Evolutionary conservation across 2,888 invertebrate species (phyloP).

Genomic region (Lymantria dispar): DNA sequence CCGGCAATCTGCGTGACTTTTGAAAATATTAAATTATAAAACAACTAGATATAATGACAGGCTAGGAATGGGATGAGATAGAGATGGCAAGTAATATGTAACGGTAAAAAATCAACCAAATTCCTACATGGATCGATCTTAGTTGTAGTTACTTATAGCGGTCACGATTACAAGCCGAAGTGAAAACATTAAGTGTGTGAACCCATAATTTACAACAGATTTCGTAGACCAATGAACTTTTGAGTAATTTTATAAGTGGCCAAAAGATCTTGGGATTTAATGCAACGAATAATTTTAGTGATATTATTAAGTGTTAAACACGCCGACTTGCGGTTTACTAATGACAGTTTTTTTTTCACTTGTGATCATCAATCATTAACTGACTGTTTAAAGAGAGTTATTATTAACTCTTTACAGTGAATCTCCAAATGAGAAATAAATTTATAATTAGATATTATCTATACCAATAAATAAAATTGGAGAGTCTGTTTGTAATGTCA

Average conservation of each 20-base stretch:
- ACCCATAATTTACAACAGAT: constrained; percentile 76
- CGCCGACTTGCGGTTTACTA: constrained; percentile 60
- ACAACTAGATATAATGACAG: constrained; percentile 52
- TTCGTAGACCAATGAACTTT: constrained; percentile 73
- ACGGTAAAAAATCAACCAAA: constrained; percentile 64
- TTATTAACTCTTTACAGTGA: too few relatives aligned
- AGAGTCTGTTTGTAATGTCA: too few relatives aligned
- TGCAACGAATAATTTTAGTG: constrained; percentile 54
- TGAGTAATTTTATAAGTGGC: constrained; percentile 66
- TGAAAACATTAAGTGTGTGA: constrained; percentile 77
- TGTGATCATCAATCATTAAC: constrained; percentile 12
- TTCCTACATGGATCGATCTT: constrained; percentile 69
- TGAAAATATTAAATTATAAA: constrained; percentile 45
- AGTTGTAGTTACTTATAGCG: constrained; percentile 59
- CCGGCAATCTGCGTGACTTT: constrained; percentile 46
- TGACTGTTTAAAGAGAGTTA: background rate
- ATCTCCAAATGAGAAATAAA: too few relatives aligned
- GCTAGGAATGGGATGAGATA: constrained; percentile 47
- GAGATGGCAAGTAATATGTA: constrained; percentile 50
- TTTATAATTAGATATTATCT: too few relatives aligned
- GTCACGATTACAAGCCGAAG: constrained; percentile 70
- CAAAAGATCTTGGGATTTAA: constrained; percentile 57
- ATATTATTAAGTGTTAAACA: constrained; percentile 54
- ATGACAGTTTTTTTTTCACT: constrained; percentile 39
- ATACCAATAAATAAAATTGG: too few relatives aligned